Evolutionary conservation across 2,113 vertebrate genomes (phyloP), one percentile per base, ranked within the genome.

Genomic region (Craseonycteris thonglongyai): DNA sequence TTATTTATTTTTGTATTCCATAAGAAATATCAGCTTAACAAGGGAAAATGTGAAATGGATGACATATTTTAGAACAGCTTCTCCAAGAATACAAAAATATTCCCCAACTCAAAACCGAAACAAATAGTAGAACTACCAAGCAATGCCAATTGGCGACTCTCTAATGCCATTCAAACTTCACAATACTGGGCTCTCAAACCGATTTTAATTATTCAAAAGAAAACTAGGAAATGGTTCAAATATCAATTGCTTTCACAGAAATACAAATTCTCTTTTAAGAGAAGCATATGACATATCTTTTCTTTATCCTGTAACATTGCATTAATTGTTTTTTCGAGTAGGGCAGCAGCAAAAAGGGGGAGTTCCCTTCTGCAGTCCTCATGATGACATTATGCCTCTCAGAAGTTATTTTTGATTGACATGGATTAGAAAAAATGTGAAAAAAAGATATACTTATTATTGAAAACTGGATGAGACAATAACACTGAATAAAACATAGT

Each of bases 51-150:
- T 95, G 96, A 97, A 97, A 89, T 95, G 97, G 96, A 95, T 97
- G 97, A 97, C 97, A 97, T 97, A 97, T 97, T 97, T 97, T 97
- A 97, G 96, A 97, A 97, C 97, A 97, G 97, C 96, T 97, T 97
- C 96, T 97, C 97, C 88, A 75, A 88, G 97, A 97, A 97, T 97
- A 97, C 95, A 97, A 97, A 97, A 97, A 97, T 97, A 97, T 97
- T 97, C 97, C 94, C 94, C 81, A 96, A 96, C 96, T 96, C 96
- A 89, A 96, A 97, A 97, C 95, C 96, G 97, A 96, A 97, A 97
- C 97, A 97, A 97, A 97, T 97, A 97, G 92, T 93, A 93, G 93
- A 97, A 92, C 81, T 92, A 95, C 93, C 93, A 79, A 59, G 78
- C 82, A 76, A 93, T 97, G 97, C 97, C 97, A 97, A 97, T 96